These are phyloP conservation scores for Solenopsis invicta DNA, from an alignment of 1,140 invertebrate species.

Conservation along the genomic window DNA sequence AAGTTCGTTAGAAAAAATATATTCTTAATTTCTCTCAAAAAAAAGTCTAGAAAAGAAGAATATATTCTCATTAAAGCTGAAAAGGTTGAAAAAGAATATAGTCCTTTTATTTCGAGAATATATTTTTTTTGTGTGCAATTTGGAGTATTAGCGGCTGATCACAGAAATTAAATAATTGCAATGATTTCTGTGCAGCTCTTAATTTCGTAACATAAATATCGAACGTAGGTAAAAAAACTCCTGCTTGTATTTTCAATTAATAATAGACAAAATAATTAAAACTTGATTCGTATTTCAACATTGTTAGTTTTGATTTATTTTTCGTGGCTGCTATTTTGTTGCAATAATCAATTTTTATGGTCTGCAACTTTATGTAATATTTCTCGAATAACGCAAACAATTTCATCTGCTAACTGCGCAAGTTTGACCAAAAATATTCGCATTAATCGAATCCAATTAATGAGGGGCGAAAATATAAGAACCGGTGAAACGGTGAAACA, in stretches of 20 bases:
- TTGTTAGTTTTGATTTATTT: background rate
- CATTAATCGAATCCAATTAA: background rate
- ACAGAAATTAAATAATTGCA: background rate
- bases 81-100: too few species aligned
- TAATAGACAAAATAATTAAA: background rate
- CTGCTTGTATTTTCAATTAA: background rate
- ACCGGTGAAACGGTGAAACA: background rate
- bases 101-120: too few species aligned
- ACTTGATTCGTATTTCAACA: background rate
- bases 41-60: too few species aligned
- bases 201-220: background rate
- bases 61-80: too few species aligned
- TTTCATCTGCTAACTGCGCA: background rate
- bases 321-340: background rate
- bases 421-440: background rate
- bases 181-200: background rate
- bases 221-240: background rate
- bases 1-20: too few species aligned
- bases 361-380: conserved; percentile 19
- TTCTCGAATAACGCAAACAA: background rate
- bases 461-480: background rate
- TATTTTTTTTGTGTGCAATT: too few species aligned
- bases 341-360: background rate
- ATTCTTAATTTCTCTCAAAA: too few species aligned
- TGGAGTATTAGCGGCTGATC: background rate